A percentile compares a stretch with the other conserved stretches of the same genome.
These are phyloP conservation scores for Mactra quadrangularis DNA, from an alignment of 1,140 invertebrate genomes.

Conservation along the genomic window DNA sequence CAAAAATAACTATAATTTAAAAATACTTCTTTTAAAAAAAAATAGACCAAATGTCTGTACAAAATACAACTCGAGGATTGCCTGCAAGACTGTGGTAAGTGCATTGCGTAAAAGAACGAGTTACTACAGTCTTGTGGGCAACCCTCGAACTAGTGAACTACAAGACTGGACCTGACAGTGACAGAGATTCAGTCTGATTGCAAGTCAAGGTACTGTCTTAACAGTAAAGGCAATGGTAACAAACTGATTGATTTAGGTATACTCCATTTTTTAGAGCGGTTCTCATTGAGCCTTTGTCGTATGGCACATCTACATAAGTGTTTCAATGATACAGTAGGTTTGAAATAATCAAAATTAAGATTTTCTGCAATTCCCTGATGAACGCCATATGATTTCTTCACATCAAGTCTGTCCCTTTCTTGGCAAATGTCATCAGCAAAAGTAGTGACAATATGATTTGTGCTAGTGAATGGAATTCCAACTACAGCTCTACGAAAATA, in stretches of 20 bases:
- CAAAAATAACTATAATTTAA: too few relatives aligned
- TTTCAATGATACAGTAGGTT: slow-evolving; percentile 37
- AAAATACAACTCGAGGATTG: not conserved
- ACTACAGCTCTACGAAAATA: slow-evolving; percentile 39
- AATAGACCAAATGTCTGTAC: not conserved
- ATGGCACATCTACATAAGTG: slow-evolving; percentile 52
- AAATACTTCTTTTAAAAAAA: not conserved
- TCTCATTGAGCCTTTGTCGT: not conserved
- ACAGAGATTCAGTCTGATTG: slow-evolving; percentile 15
- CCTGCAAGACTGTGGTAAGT: not conserved
- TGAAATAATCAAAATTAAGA: slow-evolving; percentile 28
- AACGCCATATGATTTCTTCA: slow-evolving; percentile 29
- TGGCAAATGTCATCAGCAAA: not conserved
- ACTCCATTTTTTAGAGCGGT: slow-evolving; percentile 11
- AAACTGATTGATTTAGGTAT: slow-evolving; percentile 44
- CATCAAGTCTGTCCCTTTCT: not conserved
- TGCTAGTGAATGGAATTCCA: slow-evolving; percentile 20
- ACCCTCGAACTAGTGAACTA: not conserved
- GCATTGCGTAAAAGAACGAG: not conserved
- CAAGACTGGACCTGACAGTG: not conserved
- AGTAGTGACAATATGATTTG: slow-evolving; percentile 37
- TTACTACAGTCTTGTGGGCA: not conserved
- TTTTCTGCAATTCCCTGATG: slow-evolving; percentile 38
- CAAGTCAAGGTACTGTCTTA: slow-evolving; percentile 45
- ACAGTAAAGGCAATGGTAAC: slow-evolving; percentile 22